Percentiles rank a stretch among this genome's conserved stretches.
Conservation (phyloP, 2,888 invertebrate genomes). For the Trimorus sp. region DNA sequence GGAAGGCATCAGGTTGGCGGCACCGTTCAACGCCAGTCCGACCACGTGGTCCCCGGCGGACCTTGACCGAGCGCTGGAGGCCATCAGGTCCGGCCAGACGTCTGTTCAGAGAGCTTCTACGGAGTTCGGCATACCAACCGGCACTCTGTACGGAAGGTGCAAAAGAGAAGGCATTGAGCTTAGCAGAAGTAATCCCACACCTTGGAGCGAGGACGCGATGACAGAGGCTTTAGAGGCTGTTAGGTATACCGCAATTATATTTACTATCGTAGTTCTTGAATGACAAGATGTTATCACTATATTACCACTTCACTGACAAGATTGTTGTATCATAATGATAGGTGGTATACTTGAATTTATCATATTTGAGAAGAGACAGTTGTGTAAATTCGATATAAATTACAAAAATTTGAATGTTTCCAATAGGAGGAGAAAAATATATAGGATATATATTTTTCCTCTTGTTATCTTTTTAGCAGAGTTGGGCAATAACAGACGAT, state of each 20-base stretch:
- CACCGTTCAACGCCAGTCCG: slow-evolving; percentile 95
- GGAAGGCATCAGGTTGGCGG: slow-evolving; percentile 93
- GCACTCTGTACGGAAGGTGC: slow-evolving; percentile 93
- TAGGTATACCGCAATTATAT: slow-evolving; percentile 84
- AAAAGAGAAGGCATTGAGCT: slow-evolving; percentile 95
- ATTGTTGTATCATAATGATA: too few species aligned
- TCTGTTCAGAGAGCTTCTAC: slow-evolving; percentile 93
- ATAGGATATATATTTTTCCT: too few species aligned
- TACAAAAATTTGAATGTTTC: background rate
- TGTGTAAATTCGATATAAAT: too few species aligned
- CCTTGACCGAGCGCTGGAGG: slow-evolving; percentile 90
- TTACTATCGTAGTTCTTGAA: too few species aligned
- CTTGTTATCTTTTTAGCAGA: too few species aligned
- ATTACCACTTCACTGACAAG: too few species aligned
- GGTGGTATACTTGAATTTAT: too few species aligned
- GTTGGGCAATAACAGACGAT: too few species aligned
- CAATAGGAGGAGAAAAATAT: too few species aligned
- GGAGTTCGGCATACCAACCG: slow-evolving; percentile 93
- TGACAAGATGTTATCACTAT: too few species aligned
- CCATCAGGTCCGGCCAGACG: slow-evolving; percentile 90
- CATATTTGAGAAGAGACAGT: too few species aligned
- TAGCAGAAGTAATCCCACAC: slow-evolving; percentile 94
- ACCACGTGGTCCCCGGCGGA: slow-evolving; percentile 94
- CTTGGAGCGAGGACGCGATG: slow-evolving; percentile 97
- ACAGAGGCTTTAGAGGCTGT: slow-evolving; percentile 94